A percentile compares a stretch with the other conserved stretches of the same genome.
phyloP scores from a whole-genome alignment of 2,113 vertebrate genomes.

The Puma concolor region DNA sequence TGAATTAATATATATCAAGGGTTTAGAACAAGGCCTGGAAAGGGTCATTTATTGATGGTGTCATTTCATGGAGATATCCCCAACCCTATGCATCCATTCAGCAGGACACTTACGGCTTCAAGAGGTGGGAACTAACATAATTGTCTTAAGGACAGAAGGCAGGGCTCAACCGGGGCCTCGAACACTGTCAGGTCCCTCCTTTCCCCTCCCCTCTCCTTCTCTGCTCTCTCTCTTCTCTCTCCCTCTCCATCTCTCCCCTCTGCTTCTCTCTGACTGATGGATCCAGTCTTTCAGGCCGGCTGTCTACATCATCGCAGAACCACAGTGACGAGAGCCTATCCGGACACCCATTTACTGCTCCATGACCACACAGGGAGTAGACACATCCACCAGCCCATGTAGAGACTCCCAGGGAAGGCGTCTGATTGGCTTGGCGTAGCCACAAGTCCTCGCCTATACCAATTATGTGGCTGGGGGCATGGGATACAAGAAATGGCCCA shows the following conservation, averaged over 20 bases:
- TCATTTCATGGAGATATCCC: background rate
- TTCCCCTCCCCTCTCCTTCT: background rate
- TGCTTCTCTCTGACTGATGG: background rate
- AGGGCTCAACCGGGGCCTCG: background rate
- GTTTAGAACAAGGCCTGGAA: background rate
- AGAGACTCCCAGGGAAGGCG: background rate
- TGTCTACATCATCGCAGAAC: background rate
- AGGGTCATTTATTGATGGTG: rapidly evolving
- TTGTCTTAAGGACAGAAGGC: background rate
- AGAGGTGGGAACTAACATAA: background rate
- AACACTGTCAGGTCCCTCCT: rapidly evolving
- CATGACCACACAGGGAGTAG: background rate
- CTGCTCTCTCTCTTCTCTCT: background rate
- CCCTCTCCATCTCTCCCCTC: background rate
- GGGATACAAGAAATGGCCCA: background rate
- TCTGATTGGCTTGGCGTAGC: background rate
- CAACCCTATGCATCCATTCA: background rate
- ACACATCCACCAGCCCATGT: no score
- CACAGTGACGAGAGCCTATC: background rate
- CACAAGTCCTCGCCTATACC: background rate
- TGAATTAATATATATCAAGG: background rate
- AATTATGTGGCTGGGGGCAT: background rate
- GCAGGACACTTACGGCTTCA: background rate
- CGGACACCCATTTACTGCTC: background rate
- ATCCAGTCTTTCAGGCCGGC: background rate